Evolutionary conservation across 2,113 vertebrate genomes (phyloP), one percentile per base, ranked within the genome.

Genomic region (Serilophus lunatus): DNA sequence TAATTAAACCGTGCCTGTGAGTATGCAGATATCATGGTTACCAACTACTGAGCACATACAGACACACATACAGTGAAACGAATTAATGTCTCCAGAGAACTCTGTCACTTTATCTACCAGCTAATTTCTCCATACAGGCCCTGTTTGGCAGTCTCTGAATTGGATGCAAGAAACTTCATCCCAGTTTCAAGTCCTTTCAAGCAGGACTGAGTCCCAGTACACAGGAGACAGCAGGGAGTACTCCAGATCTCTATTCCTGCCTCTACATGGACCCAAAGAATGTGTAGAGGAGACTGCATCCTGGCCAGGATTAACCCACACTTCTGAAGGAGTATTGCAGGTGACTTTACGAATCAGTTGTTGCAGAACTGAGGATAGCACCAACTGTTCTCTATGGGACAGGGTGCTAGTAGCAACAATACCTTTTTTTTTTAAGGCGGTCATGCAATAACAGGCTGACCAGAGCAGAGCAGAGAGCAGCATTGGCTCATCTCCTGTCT

Each of bases 1-100:
- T 95, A 93, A 95, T 95, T 88, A 95, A 95, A 77, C 59, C 82
- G 74, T 84, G 70, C 6, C 95, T 95, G 91, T 80, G 92, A 95
- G 87, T 74, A 85, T 44, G 85, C 44, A 77, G 93, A 93, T 94
- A 91, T 72, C 38, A n/a, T 42, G 75, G 78, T 53, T 66, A 92
- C 74, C 81, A 84, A 61, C 90, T 0, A 1, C 74, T 90, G 78
- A 95, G 70, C 47, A 59, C 35, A n/a, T 56, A 44, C 2, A 4
- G 45, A 72, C 75, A 86, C 61, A 54, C 42, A 40, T n/a, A 36
- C 38, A 77, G 47, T 61, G 68, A 82, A 91, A 85, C 23, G 18
- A 94, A 87, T 85, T 65, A 82, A 63, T 70, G 29, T 25, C 15
- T 79, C 36, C 59, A 63, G 38, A 94, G 80, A 88, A 66, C 40